A percentile compares a stretch with the other conserved stretches of the same genome.
These are phyloP conservation scores for Semibalanus balanoides DNA, from an alignment of 1,140 invertebrate genomes.

Conservation along the genomic window DNA sequence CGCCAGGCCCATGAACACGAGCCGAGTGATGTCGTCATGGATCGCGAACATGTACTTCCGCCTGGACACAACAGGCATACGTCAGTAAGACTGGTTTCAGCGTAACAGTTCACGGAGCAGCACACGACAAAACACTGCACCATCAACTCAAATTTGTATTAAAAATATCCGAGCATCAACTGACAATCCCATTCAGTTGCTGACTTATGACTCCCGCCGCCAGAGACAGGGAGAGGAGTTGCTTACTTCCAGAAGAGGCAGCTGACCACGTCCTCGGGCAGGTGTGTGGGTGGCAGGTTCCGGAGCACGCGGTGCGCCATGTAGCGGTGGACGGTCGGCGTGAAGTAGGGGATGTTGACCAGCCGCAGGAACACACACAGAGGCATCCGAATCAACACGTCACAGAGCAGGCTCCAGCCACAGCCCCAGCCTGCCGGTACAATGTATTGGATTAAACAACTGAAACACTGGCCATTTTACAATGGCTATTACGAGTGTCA, in stretches of 20 bases:
- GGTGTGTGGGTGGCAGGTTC: constrained; percentile 44
- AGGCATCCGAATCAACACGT: constrained; percentile 54
- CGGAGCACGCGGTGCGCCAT: constrained; percentile 50
- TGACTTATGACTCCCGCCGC: too few species aligned
- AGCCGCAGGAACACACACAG: constrained; percentile 53
- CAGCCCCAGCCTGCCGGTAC: constrained; percentile 39
- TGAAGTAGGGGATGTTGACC: constrained; percentile 41
- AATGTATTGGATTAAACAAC: too few species aligned
- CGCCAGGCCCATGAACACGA: constrained; percentile 51
- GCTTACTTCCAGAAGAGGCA: neutral
- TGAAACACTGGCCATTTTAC: too few species aligned
- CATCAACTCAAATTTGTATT: too few species aligned
- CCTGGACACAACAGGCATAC: constrained; percentile 17
- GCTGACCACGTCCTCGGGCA: constrained; percentile 33
- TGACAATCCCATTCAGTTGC: too few species aligned
- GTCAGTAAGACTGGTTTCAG: too few species aligned
- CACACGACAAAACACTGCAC: too few species aligned
- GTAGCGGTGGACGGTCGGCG: constrained; percentile 43
- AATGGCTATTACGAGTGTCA: too few species aligned
- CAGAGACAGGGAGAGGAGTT: too few species aligned
- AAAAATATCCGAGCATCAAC: too few species aligned
- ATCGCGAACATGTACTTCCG: constrained; percentile 49
- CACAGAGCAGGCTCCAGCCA: constrained; percentile 62
- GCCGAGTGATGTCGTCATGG: constrained; percentile 37
- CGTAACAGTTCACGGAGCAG: too few species aligned